Evolutionary conservation across 2,888 invertebrate genomes (phyloP).

Genomic region (Resseliella maxima): DNA sequence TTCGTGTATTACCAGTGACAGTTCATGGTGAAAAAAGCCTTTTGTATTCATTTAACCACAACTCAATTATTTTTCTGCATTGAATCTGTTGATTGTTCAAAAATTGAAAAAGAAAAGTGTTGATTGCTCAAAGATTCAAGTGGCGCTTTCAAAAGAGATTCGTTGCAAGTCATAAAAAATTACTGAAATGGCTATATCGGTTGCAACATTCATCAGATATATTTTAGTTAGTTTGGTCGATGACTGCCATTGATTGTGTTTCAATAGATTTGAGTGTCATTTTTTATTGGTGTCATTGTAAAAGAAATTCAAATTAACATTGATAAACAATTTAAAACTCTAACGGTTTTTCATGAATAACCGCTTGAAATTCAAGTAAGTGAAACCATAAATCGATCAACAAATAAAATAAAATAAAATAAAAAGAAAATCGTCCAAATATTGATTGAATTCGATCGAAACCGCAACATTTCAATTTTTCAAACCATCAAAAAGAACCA

Average conservation of each 20-base stretch:
- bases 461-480: slow-evolving; percentile 34
- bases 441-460: slow-evolving; percentile 2
- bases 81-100: background rate
- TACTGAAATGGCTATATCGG: background rate
- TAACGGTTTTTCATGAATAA: background rate
- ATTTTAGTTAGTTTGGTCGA: background rate
- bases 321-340: background rate
- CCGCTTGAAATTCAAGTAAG: background rate
- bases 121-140: slow-evolving; percentile 1
- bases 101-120: background rate
- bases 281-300: slow-evolving; percentile 1
- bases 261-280: background rate
- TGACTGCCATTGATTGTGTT: background rate
- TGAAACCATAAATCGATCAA: slow-evolving; percentile 25
- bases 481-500: background rate
- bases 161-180: background rate
- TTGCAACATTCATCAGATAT: background rate
- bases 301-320: background rate
- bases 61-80: background rate
- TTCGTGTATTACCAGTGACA: background rate
- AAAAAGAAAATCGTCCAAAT: background rate
- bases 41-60: background rate
- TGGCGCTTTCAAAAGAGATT: background rate
- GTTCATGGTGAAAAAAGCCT: background rate
- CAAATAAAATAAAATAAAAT: background rate